These are phyloP conservation scores for Mixornis gularis DNA, from an alignment of 2,113 vertebrate genomes.

Conservation along the genomic window DNA sequence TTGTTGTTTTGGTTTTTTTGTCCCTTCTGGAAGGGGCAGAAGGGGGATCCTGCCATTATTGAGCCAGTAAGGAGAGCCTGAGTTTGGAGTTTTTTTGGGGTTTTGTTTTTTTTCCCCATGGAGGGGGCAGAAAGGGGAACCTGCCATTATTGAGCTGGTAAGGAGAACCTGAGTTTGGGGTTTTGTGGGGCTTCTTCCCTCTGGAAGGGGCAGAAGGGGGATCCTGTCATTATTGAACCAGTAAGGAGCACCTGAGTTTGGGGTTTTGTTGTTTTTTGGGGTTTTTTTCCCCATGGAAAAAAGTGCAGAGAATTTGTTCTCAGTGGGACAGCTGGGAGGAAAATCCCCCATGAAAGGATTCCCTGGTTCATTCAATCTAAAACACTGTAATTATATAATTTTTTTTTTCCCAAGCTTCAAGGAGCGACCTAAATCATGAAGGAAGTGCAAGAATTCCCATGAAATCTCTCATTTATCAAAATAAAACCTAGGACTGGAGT, in stretches of 20 bases:
- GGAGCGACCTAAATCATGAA: neutral
- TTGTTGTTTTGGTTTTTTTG: too few species aligned
- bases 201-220: constrained; percentile 9
- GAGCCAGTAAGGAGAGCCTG: too few species aligned
- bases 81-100: too few species aligned
- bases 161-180: too few species aligned
- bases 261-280: neutral
- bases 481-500: neutral
- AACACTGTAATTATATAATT: neutral
- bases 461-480: neutral
- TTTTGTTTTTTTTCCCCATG: too few species aligned
- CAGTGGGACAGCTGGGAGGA: neutral
- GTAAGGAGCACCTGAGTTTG: neutral
- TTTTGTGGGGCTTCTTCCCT: too few species aligned
- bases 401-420: neutral
- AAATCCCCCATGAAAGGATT: neutral
- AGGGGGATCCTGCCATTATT: too few species aligned
- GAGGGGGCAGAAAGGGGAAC: too few species aligned
- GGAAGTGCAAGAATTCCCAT: neutral
- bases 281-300: neutral
- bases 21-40: too few species aligned
- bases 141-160: too few species aligned
- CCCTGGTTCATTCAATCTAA: neutral
- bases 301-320: neutral
- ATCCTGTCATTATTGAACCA: too few species aligned